phyloP scores from a whole-genome alignment of 2,888 invertebrate species.

The Linnaemya tessellans region DNA sequence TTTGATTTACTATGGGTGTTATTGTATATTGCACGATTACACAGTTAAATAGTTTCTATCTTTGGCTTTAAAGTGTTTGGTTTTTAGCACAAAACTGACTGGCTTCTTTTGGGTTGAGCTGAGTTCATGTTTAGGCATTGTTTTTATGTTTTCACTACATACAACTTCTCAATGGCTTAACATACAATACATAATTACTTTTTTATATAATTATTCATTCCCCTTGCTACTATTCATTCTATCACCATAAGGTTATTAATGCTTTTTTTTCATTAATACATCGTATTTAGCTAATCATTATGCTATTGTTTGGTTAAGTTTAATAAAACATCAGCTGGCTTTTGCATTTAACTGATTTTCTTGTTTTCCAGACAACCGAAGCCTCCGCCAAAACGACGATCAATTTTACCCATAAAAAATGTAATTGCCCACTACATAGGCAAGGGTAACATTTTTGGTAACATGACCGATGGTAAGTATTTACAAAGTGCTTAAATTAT shows the following conservation, averaged over 20 bases:
- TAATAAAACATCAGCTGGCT: constrained; percentile 2
- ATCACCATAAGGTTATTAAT: not conserved
- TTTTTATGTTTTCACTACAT: constrained; percentile 6
- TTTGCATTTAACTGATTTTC: constrained; percentile 61
- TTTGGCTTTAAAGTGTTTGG: constrained; percentile 21
- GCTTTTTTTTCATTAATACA: constrained; percentile 15
- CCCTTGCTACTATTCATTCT: not conserved
- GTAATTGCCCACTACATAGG: constrained; percentile 96
- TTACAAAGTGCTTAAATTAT: not conserved
- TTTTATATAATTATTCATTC: constrained; percentile 3
- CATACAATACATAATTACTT: no score
- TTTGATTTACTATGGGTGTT: not conserved
- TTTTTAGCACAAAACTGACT: constrained; percentile 18
- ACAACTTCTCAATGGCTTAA: constrained; percentile 8
- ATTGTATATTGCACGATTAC: constrained; percentile 39
- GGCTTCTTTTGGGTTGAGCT: constrained; percentile 30
- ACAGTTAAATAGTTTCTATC: constrained; percentile 55
- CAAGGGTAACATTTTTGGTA: constrained; percentile 90
- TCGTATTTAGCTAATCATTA: constrained; percentile 30
- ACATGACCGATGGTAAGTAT: constrained; percentile 88
- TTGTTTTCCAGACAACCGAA: constrained; percentile 78
- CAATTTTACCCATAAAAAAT: constrained; percentile 79
- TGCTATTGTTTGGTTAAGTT: constrained; percentile 3
- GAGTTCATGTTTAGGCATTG: constrained; percentile 40
- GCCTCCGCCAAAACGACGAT: constrained; percentile 79